These are phyloP conservation scores for Trematomus loennbergii DNA, from an alignment of 2,113 vertebrate genomes.

Conservation along the genomic window DNA sequence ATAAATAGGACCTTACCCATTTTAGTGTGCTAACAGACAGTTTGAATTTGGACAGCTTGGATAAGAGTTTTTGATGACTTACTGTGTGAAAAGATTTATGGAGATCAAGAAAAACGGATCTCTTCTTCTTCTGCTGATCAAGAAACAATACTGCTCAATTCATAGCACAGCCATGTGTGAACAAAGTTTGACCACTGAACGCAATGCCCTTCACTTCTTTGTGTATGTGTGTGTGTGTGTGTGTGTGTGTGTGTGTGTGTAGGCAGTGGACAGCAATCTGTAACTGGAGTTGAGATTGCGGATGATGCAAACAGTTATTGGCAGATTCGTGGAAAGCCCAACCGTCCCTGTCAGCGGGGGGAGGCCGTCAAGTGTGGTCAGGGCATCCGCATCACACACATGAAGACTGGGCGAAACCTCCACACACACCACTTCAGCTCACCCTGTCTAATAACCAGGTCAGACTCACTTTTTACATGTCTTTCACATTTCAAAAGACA, in stretches of 20 bases:
- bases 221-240: no score
- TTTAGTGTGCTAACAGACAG: no score
- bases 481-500: no score
- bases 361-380: slow-evolving; percentile 91
- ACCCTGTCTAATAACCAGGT: slow-evolving; percentile 97
- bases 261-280: slow-evolving; percentile 98
- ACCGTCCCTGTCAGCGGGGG: slow-evolving; percentile 88
- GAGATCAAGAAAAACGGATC: no score
- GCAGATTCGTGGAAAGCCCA: slow-evolving; percentile 90
- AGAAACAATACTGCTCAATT: no score
- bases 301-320: slow-evolving; percentile 99
- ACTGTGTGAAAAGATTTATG: no score
- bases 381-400: slow-evolving; percentile 92
- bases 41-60: no score
- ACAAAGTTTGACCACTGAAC: no score
- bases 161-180: no score
- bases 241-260: slow-evolving; percentile 17
- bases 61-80: no score
- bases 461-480: background rate
- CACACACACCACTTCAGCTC: slow-evolving; percentile 96
- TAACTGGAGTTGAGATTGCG: slow-evolving; percentile 93
- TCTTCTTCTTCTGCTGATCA: no score
- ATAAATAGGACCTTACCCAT: no score
- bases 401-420: slow-evolving; percentile 95
- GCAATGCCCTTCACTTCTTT: background rate